phyloP scores from a whole-genome alignment of 35 echinoderm and acorn worm genomes.

The Strongylocentrotus purpuratus region DNA sequence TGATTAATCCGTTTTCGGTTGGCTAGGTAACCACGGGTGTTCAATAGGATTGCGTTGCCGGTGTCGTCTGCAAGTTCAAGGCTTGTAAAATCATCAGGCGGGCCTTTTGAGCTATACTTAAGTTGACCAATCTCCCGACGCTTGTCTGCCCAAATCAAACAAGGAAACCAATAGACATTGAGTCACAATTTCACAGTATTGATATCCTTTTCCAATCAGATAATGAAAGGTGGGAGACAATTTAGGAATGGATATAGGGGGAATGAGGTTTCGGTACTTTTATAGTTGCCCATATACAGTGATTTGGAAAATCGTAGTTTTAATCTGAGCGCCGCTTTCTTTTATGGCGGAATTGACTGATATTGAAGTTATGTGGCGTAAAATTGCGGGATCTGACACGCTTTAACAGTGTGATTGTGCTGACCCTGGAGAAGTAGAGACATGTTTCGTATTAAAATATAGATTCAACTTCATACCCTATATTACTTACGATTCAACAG shows the following conservation, averaged over 20 bases:
- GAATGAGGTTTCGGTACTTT: neutral
- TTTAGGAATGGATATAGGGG: neutral
- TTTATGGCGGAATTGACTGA: neutral
- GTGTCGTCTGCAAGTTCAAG: conserved; percentile 8
- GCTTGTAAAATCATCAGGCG: neutral
- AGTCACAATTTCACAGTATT: conserved; percentile 7
- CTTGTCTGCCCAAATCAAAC: conserved; percentile 1
- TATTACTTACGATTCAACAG: neutral
- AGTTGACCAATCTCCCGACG: neutral
- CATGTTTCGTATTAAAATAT: neutral
- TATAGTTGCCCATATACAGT: neutral
- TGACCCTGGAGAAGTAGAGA: neutral
- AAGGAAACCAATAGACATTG: neutral
- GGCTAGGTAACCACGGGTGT: conserved; percentile 6
- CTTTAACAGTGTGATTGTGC: neutral
- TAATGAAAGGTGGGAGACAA: neutral
- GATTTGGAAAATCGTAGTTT: neutral
- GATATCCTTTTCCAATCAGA: neutral
- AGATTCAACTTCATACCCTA: neutral
- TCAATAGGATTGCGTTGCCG: neutral
- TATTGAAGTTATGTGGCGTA: neutral
- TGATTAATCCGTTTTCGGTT: neutral
- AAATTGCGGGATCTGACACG: neutral
- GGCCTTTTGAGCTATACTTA: neutral
- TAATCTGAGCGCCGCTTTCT: neutral